Evolutionary conservation across 2,888 invertebrate genomes (phyloP).

Genomic region (Chorisops tibialis): DNA sequence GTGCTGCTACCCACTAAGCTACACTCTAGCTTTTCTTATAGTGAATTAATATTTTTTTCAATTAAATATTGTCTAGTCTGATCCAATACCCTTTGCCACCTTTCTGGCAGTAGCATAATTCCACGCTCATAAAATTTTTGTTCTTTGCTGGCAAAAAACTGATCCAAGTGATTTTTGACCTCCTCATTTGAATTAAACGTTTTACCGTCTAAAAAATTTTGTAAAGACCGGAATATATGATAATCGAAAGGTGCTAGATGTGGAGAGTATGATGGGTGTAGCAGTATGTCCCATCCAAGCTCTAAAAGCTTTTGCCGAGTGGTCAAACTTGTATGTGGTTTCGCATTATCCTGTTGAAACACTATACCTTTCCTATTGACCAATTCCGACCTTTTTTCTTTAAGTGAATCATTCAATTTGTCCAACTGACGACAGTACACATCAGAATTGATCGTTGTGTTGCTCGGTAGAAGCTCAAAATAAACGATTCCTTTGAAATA

Average conservation of each 20-base stretch:
- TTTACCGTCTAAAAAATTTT: slow-evolving; percentile 30
- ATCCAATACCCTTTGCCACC: slow-evolving; percentile 35
- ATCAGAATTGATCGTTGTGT: slow-evolving; percentile 31
- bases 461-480: slow-evolving; percentile 39
- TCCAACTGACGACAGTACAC: slow-evolving; percentile 31
- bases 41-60: slow-evolving; percentile 35
- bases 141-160: slow-evolving; percentile 11
- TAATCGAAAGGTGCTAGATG: slow-evolving; percentile 36
- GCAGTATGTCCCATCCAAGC: slow-evolving; percentile 37
- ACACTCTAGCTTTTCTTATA: too few species aligned
- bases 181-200: too few species aligned
- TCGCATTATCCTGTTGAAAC: slow-evolving; percentile 32
- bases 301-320: slow-evolving; percentile 37
- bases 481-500: slow-evolving; percentile 42
- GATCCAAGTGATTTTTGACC: slow-evolving; percentile 5
- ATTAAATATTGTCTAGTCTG: slow-evolving; percentile 35
- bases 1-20: too few species aligned
- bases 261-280: slow-evolving; percentile 37
- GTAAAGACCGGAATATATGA: slow-evolving; percentile 35
- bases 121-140: slow-evolving; percentile 29
- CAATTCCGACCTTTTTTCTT: slow-evolving; percentile 28
- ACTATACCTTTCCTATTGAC: slow-evolving; percentile 28
- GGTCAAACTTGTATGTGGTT: slow-evolving; percentile 22
- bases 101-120: slow-evolving; percentile 35
- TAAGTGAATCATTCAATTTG: slow-evolving; percentile 28